Evolutionary conservation across 1,140 invertebrate genomes (phyloP), one percentile per base, ranked within the genome.

Genomic region (Leptinotarsa undecemlineata): DNA sequence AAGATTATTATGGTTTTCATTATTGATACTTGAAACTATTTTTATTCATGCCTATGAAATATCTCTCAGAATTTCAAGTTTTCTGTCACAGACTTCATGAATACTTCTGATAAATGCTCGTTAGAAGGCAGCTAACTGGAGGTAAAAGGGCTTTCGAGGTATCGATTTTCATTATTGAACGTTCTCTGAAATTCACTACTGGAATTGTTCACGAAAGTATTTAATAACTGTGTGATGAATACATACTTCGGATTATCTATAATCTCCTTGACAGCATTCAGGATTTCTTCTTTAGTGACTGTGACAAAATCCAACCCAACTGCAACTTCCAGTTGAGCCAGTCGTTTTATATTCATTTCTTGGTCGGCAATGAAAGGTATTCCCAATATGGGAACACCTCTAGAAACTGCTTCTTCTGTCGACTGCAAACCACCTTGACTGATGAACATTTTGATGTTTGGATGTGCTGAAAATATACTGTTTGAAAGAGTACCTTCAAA

Each of bases 391-490:
- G 90, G 89, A 2, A 88, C 85, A 17, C 85, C 86, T 71, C 84
- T 80, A 71, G 86, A 83, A 1, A 87, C 80, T 1, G 86, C 82
- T 80, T 90, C 88, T 75, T 86, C 86, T 13, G 83, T 79, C 14
- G 88, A 88, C 63, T 88, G 85, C 23, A 86, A 79, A 15, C 88
- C 88, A 71, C 87, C 87, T 78, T 89, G 88, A 19, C 84, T 86
- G 21, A 89, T 82, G 74, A 89, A 89, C 1, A 79, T 63, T 75
- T 81, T 83, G 1, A 84, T 74, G 76, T 85, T 84, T 33, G 74
- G 77, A 78, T 89, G 87, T 13, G 79, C 86, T 86, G 62, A 64
- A 81, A 78, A 42, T 20, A 68, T 17, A n/a, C 20, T 26, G 26
- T 26, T 64, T 64, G 5, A 17, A 61, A 61, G 60, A 61, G 3